Evolutionary conservation across 2,797 vertebrate species (phyloP).

Genomic region (Onychomys torridus): DNA sequence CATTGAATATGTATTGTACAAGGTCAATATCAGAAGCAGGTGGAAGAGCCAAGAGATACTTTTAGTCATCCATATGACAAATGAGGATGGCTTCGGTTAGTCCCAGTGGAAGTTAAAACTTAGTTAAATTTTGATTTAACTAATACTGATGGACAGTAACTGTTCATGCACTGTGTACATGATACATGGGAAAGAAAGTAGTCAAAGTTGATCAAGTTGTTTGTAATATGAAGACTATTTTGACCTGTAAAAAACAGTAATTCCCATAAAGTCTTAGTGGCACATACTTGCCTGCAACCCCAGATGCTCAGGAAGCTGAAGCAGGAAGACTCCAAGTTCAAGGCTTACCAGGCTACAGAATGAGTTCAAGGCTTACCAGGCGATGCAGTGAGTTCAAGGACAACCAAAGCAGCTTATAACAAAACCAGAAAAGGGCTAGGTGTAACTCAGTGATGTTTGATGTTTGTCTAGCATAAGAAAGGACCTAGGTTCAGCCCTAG

Average conservation of each 20-base stretch:
- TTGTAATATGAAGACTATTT: background rate
- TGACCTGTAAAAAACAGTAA: background rate
- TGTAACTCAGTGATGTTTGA: background rate
- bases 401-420: background rate
- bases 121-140: background rate
- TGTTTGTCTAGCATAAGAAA: background rate
- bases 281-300: background rate
- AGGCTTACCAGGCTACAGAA: too few relatives aligned
- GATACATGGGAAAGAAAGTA: background rate
- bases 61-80: conserved; percentile 9
- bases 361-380: background rate
- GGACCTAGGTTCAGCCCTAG: background rate
- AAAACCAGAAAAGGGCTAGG: background rate
- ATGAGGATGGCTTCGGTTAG: background rate
- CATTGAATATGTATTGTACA: background rate
- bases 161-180: background rate
- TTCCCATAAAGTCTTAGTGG: background rate
- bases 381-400: background rate
- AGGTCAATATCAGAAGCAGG: background rate
- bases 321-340: background rate
- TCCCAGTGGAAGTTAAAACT: background rate
- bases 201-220: background rate
- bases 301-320: background rate
- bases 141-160: background rate
- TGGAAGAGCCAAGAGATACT: background rate